Evolutionary conservation across 2,888 invertebrate genomes (phyloP).

Genomic region (Parthenolecanium corni): DNA sequence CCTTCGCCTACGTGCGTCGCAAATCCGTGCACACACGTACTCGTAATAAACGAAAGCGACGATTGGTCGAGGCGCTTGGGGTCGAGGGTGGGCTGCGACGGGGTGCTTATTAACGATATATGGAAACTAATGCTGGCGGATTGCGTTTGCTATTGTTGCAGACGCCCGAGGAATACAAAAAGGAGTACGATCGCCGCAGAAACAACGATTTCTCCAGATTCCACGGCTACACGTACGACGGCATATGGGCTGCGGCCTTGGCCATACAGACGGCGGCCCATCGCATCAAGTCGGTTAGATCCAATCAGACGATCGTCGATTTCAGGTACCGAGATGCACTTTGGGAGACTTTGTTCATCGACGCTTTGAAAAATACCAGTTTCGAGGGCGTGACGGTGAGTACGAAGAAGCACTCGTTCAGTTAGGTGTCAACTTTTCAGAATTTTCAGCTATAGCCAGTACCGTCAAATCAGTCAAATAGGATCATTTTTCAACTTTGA

Average conservation of each 20-base stretch:
- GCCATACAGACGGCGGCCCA: slow-evolving; percentile 85
- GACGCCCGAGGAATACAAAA: slow-evolving; percentile 80
- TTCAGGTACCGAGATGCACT: slow-evolving; percentile 73
- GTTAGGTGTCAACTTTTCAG: neutral
- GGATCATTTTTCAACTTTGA: too few relatives aligned
- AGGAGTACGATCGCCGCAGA: slow-evolving; percentile 69
- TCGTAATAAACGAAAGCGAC: too few relatives aligned
- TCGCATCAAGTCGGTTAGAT: slow-evolving; percentile 53
- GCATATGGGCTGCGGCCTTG: slow-evolving; percentile 93
- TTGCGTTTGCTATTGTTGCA: slow-evolving; percentile 38
- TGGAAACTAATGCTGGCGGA: too few relatives aligned
- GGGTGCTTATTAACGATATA: too few relatives aligned
- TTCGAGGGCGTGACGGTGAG: slow-evolving; percentile 83
- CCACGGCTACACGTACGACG: slow-evolving; percentile 97
- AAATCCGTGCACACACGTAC: too few relatives aligned
- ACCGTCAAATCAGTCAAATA: too few relatives aligned
- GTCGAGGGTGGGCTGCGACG: too few relatives aligned
- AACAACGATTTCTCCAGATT: slow-evolving; percentile 80
- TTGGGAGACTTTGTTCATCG: slow-evolving; percentile 77
- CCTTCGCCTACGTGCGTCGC: too few relatives aligned
- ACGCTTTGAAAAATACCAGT: slow-evolving; percentile 79
- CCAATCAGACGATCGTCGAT: slow-evolving; percentile 67
- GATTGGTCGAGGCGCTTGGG: too few relatives aligned
- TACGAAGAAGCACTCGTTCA: slow-evolving; percentile 29
- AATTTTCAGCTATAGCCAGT: too few relatives aligned